A percentile compares a stretch with the other conserved stretches of the same genome.
Evolutionary conservation across 2,797 vertebrate genomes (phyloP).

Genomic region (Eupleurogrammus muticus): DNA sequence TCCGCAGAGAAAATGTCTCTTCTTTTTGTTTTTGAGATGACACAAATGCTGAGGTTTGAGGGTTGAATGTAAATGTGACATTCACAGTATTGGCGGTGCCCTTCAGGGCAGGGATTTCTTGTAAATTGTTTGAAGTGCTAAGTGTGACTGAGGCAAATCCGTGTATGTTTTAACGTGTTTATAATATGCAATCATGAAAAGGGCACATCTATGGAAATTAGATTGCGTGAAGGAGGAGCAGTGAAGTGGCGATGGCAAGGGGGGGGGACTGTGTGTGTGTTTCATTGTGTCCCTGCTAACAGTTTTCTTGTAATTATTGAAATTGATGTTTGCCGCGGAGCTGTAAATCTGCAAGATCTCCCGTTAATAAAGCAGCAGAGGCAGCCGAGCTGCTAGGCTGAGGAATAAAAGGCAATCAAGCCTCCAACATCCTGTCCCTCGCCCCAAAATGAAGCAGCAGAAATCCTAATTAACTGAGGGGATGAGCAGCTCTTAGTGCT

Average conservation of each 20-base stretch:
- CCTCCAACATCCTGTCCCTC: conserved; percentile 81
- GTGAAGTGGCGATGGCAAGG: conserved; percentile 35
- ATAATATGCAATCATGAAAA: conserved; percentile 79
- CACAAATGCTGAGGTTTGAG: conserved; percentile 48
- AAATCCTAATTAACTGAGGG: conserved; percentile 86
- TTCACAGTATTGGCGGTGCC: conserved; percentile 64
- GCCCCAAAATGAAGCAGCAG: conserved; percentile 80
- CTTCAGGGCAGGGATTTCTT: conserved; percentile 56
- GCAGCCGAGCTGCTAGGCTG: conserved; percentile 75
- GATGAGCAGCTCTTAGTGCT: conserved; percentile 71
- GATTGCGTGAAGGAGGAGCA: conserved; percentile 49
- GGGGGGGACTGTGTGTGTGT: conserved; percentile 13
- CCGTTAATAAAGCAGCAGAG: conserved; percentile 79
- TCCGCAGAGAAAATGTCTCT: conserved; percentile 34
- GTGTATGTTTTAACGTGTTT: conserved; percentile 75
- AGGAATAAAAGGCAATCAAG: conserved; percentile 86
- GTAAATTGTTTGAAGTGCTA: conserved; percentile 64
- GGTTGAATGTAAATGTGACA: conserved; percentile 72
- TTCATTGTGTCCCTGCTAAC: conserved; percentile 76
- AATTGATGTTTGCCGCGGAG: conserved; percentile 83
- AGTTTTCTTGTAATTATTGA: conserved; percentile 84
- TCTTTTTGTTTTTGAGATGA: conserved; percentile 51
- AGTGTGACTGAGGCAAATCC: conserved; percentile 71
- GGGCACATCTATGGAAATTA: conserved; percentile 73
- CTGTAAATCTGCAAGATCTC: conserved; percentile 83